phyloP scores from a whole-genome alignment of 2,797 vertebrate genomes.

The Taeniopygia guttata region DNA sequence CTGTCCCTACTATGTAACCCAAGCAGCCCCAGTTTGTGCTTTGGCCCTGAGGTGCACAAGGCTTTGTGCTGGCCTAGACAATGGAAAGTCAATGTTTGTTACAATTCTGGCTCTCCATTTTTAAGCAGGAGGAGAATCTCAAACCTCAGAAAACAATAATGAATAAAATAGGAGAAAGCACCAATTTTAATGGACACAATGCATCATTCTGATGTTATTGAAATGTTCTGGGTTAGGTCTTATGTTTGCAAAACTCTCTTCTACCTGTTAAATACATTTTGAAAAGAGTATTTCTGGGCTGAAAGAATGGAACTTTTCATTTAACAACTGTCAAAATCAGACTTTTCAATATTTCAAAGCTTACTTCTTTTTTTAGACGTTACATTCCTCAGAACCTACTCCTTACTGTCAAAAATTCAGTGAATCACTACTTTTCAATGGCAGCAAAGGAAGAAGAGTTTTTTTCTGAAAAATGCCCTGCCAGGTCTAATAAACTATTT shows the following conservation, averaged over 20 bases:
- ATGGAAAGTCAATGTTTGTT: neutral
- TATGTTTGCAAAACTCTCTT: neutral
- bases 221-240: neutral
- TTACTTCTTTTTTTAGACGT: neutral
- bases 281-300: neutral
- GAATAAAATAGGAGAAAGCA: neutral
- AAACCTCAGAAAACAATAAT: neutral
- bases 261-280: neutral
- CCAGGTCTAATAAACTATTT: slow-evolving; percentile 9
- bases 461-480: slow-evolving; percentile 3
- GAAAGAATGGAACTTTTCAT: neutral
- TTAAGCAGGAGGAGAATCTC: neutral
- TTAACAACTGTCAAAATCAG: slow-evolving; percentile 39
- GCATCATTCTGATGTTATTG: neutral
- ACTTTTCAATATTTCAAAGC: slow-evolving; percentile 33
- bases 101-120: neutral
- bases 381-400: slow-evolving; percentile 1
- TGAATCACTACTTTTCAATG: neutral
- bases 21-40: neutral
- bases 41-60: neutral
- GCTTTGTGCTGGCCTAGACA: neutral
- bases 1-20: neutral
- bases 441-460: slow-evolving; percentile 3
- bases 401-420: slow-evolving; percentile 37
- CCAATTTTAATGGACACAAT: neutral